Evolutionary conservation across 2,113 vertebrate species (phyloP).

Genomic region (Catagonus wagneri): DNA sequence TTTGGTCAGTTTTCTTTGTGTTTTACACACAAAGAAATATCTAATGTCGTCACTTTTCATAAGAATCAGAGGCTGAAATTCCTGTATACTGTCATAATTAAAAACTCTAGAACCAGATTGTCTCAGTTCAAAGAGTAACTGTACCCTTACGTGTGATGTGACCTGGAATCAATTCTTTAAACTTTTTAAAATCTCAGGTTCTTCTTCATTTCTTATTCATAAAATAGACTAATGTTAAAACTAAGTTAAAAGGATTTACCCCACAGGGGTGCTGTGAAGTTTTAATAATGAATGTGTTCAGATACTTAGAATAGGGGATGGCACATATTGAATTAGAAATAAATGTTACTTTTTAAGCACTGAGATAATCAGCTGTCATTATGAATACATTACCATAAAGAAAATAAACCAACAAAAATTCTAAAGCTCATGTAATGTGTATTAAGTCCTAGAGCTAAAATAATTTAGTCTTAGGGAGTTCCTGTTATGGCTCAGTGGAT

Average conservation of each 20-base stretch:
- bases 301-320: background rate
- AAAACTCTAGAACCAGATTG: background rate
- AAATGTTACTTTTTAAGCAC: background rate
- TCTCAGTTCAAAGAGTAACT: background rate
- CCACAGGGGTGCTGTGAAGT: background rate
- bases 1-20: background rate
- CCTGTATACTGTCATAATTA: background rate
- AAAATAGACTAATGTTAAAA: background rate
- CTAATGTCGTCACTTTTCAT: background rate
- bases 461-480: background rate
- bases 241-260: background rate
- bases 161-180: background rate
- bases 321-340: background rate
- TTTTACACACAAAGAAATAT: background rate
- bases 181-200: background rate
- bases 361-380: background rate
- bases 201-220: background rate
- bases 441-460: background rate
- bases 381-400: background rate
- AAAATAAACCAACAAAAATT: background rate
- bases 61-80: background rate
- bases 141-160: background rate
- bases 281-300: background rate
- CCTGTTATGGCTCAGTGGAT: too few relatives aligned
- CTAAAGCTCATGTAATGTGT: background rate